phyloP scores from a whole-genome alignment of 2,113 vertebrate species.

The Atractosteus spatula region DNA sequence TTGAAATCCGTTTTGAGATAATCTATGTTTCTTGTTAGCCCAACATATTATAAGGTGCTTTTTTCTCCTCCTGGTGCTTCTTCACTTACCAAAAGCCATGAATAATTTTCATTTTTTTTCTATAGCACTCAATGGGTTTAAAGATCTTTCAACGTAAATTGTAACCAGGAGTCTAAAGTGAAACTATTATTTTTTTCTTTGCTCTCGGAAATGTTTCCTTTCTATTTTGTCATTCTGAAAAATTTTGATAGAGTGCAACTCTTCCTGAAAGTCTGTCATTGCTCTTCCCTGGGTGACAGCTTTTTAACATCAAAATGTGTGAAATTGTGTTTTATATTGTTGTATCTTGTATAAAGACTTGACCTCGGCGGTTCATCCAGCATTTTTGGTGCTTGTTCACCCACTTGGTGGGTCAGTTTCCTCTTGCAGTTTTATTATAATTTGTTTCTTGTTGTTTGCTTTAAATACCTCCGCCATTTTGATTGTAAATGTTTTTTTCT shows the following conservation, averaged over 20 bases:
- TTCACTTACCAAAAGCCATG: background rate
- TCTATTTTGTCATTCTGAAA: slow-evolving; percentile 12
- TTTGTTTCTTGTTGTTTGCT: slow-evolving; percentile 18
- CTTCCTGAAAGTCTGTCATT: slow-evolving; percentile 25
- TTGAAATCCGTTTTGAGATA: slow-evolving; percentile 36
- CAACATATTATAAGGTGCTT: slow-evolving; percentile 23
- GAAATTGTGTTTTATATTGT: background rate
- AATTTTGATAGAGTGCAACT: slow-evolving; percentile 25
- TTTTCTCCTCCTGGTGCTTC: background rate
- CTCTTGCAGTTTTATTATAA: slow-evolving; percentile 4
- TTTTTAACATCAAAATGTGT: background rate
- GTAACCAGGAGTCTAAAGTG: slow-evolving; percentile 28
- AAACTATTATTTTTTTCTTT: slow-evolving; percentile 23
- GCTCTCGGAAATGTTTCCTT: slow-evolving; percentile 37
- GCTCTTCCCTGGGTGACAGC: slow-evolving; percentile 1
- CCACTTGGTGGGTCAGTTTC: slow-evolving; percentile 8
- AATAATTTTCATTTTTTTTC: background rate
- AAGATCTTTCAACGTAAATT: background rate
- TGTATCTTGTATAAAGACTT: background rate
- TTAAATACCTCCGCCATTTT: slow-evolving; percentile 25
- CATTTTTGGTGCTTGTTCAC: background rate
- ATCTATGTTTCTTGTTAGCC: slow-evolving; percentile 28
- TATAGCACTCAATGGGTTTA: background rate
- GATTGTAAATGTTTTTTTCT: background rate
- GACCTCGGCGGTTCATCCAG: background rate